phyloP scores from a whole-genome alignment of 2,113 vertebrate genomes.

The Ceyx margarethae region DNA sequence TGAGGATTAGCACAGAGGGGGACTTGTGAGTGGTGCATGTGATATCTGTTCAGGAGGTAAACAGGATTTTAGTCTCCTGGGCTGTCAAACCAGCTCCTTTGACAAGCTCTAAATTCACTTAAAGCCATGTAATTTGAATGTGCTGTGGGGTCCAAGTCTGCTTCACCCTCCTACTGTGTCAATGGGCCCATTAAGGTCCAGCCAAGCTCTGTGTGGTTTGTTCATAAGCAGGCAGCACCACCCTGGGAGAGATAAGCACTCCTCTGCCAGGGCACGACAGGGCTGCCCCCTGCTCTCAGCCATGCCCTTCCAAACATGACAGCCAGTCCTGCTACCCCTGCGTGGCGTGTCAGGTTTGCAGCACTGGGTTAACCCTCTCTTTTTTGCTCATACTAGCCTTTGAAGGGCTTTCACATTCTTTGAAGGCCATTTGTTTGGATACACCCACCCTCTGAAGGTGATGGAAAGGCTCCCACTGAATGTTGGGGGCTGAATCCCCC shows the following conservation, averaged over 20 bases:
- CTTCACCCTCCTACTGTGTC: constrained; percentile 46
- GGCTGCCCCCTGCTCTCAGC: not conserved
- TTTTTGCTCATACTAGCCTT: not conserved
- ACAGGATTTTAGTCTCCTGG: constrained; percentile 63
- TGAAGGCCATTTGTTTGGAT: not conserved
- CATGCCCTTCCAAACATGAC: too few relatives aligned
- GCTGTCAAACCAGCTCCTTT: constrained; percentile 58
- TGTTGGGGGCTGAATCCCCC: not conserved
- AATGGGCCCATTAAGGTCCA: constrained; percentile 60
- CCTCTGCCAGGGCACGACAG: constrained; percentile 26
- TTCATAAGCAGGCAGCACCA: constrained; percentile 16
- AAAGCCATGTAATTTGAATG: constrained; percentile 61
- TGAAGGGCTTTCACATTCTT: not conserved
- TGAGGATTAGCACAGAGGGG: constrained; percentile 45
- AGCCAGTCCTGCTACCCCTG: too few relatives aligned
- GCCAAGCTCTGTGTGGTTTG: constrained; percentile 56
- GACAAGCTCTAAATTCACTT: constrained; percentile 61
- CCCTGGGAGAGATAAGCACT: constrained; percentile 18
- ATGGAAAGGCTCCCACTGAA: not conserved
- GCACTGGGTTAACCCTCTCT: not conserved
- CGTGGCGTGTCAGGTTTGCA: not conserved
- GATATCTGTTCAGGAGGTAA: constrained; percentile 63
- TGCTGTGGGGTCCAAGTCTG: constrained; percentile 59
- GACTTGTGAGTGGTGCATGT: constrained; percentile 46
- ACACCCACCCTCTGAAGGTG: not conserved